Evolutionary conservation across 2,113 vertebrate genomes (phyloP).

Genomic region (Poecile atricapillus): DNA sequence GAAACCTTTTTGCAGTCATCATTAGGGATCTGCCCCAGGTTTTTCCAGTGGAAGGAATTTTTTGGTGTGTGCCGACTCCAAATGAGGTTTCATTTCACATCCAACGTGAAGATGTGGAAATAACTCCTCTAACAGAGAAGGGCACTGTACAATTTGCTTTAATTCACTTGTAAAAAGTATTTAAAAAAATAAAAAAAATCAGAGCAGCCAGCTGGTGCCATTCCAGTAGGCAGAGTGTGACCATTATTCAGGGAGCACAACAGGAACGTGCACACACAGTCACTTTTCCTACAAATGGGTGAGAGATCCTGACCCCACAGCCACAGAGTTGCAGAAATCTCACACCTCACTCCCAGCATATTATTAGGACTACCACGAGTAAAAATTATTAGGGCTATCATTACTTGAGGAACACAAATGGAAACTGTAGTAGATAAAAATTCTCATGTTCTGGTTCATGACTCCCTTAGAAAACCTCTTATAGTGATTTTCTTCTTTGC

Average conservation of each 20-base stretch:
- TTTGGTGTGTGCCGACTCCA: neutral
- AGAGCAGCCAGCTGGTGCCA: neutral
- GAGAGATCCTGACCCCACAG: neutral
- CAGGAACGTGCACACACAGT: neutral
- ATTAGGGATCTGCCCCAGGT: neutral
- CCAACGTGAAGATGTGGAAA: neutral
- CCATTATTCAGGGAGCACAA: neutral
- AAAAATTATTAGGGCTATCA: neutral
- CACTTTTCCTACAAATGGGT: neutral
- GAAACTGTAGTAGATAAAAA: slow-evolving; percentile 45
- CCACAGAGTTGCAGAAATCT: neutral
- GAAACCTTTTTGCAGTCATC: neutral
- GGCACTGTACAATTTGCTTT: neutral
- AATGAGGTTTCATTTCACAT: neutral
- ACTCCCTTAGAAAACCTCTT: neutral
- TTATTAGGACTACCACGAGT: neutral
- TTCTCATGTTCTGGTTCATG: neutral
- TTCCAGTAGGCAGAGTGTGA: neutral
- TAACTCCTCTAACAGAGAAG: neutral
- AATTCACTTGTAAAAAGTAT: neutral
- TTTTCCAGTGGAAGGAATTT: neutral
- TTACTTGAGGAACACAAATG: slow-evolving; percentile 44
- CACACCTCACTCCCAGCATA: neutral
- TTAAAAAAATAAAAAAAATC: neutral
- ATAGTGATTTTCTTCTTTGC: slow-evolving; percentile 36